phyloP scores from a whole-genome alignment of 2,888 invertebrate species.

The Antheraea yamamai region DNA sequence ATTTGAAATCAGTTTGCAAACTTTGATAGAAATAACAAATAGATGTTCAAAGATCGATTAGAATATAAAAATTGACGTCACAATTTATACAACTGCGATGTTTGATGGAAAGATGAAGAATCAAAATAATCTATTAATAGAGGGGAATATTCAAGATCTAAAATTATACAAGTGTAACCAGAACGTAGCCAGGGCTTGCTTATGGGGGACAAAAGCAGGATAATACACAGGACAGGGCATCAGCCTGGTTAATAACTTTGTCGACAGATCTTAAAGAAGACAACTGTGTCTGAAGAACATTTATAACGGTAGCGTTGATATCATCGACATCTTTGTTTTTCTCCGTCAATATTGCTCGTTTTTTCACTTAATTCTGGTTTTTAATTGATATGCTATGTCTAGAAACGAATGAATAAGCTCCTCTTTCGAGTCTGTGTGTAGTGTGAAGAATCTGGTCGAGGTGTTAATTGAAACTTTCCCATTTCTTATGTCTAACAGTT shows the following conservation, averaged over 20 bases:
- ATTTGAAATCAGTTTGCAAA: background rate
- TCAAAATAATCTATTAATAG: conserved; percentile 8
- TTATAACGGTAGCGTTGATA: background rate
- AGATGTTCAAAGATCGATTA: conserved; percentile 6
- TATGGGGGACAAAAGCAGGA: background rate
- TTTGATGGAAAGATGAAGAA: conserved; percentile 12
- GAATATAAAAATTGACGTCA: conserved; percentile 14
- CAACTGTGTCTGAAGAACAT: no score
- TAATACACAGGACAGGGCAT: background rate
- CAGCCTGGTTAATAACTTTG: no score
- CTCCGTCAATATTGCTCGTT: no score
- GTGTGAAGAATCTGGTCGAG: no score
- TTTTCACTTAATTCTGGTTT: no score
- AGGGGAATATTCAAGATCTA: background rate
- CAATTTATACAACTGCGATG: conserved; percentile 11
- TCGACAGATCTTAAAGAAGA: no score
- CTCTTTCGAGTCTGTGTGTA: no score
- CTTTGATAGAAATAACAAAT: conserved; percentile 11
- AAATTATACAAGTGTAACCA: background rate
- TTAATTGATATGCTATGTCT: no score
- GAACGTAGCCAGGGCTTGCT: background rate
- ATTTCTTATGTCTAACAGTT: no score
- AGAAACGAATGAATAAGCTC: no score
- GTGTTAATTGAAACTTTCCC: no score
- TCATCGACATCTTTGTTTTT: background rate